Evolutionary conservation across 2,888 invertebrate species (phyloP).

Genomic region (Cryptus armator): DNA sequence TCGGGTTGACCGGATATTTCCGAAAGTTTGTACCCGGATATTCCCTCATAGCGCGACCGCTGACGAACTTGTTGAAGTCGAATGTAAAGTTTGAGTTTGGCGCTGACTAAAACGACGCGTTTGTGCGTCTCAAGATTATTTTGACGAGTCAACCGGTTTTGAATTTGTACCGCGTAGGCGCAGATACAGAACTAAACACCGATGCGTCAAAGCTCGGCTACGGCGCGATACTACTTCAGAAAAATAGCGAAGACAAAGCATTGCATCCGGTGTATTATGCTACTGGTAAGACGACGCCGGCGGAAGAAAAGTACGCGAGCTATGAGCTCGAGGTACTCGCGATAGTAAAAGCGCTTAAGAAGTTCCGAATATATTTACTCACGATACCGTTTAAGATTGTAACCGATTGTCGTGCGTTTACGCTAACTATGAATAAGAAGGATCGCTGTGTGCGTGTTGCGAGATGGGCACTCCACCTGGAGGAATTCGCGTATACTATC

Average conservation of each 20-base stretch:
- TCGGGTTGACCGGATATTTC: constrained; percentile 66
- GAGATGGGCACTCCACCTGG: constrained; percentile 16
- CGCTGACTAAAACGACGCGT: constrained; percentile 57
- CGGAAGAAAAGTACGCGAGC: constrained; percentile 13
- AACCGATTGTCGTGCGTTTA: constrained; percentile 32
- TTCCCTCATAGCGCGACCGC: constrained; percentile 61
- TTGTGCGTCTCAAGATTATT: constrained; percentile 56
- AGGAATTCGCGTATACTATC: constrained; percentile 33
- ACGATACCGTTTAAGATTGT: constrained; percentile 23
- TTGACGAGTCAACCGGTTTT: constrained; percentile 30
- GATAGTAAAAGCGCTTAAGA: constrained; percentile 3
- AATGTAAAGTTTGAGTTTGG: constrained; percentile 55
- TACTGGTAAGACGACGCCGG: constrained; percentile 24
- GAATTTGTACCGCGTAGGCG: constrained; percentile 23
- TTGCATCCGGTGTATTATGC: constrained; percentile 32
- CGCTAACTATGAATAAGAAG: constrained; percentile 35
- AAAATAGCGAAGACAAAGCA: neutral
- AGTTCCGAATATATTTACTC: constrained; percentile 23
- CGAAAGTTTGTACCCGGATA: constrained; percentile 66
- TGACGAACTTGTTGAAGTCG: constrained; percentile 56
- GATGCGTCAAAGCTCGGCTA: constrained; percentile 9
- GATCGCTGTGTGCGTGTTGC: constrained; percentile 32
- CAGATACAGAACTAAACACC: neutral
- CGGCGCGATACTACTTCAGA: constrained; percentile 33
- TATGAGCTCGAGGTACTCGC: constrained; percentile 15